Evolutionary conservation across 2,797 vertebrate species (phyloP), one percentile per base, ranked within the genome.

Genomic region (Anas bernieri): DNA sequence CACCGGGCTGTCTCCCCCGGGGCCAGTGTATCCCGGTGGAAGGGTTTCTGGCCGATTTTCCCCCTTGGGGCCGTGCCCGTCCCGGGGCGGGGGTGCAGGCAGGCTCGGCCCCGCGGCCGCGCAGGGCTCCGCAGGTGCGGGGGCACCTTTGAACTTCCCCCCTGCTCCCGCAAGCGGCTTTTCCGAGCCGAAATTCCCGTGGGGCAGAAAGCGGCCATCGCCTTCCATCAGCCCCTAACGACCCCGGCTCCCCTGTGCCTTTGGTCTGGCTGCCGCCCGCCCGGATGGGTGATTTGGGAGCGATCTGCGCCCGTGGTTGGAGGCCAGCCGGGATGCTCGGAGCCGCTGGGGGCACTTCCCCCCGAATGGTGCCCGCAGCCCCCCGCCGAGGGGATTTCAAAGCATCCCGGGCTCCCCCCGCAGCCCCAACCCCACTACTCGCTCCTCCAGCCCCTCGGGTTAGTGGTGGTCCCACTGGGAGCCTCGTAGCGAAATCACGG

Each of bases 391-490:
- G 48, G 48, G 48, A 48, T 25, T 25, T 48, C 48, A 48, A 48
- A 48, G 23, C 12, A 4, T 25, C 48, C 48, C 23, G 23, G 48
- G 48, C 22, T 48, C 48, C 23, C 48, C 48, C 48, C 22, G 48
- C 48, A 25, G 48, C 83, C 88, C 66, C 78, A 82, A 62, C 83
- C 64, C 5, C 12, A 62, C 7, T 86, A 55, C 78, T 58, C 0
- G 2, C 70, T 70, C 83, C 74, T 88, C 63, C 80, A 91, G 37
- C 56, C 88, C 61, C 78, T 67, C 17, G 7, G 86, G 86, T 76
- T 90, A 89, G 83, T 92, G 84, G 80, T 94, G 94, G 93, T 94
- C 90, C 88, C 92, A 66, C 91, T 37, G 33, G 50, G 92, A 6
- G 3, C 43, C 63, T 67, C 88, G 12, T 73, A 41, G 41, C 39